Percentiles rank a stretch among this genome's conserved stretches.
These are phyloP conservation scores for Polymixis flavicincta DNA, from an alignment of 2,888 invertebrate species.

Conservation along the genomic window DNA sequence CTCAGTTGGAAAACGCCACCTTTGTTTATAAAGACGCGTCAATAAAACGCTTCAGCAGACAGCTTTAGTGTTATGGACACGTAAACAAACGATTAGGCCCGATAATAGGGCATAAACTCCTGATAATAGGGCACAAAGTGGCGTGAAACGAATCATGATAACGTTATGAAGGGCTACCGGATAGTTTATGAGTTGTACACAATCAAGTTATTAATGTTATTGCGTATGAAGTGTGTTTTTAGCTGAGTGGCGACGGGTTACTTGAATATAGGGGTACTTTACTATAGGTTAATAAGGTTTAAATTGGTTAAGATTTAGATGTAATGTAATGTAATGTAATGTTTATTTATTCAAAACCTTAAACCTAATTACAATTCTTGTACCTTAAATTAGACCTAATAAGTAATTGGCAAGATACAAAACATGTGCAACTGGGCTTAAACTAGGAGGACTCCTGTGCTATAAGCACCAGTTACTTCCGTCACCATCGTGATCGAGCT, in stretches of 20 bases:
- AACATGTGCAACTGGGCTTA: too few species aligned
- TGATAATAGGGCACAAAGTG: conserved; percentile 71
- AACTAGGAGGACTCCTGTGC: too few species aligned
- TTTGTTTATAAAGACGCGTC: conserved; percentile 65
- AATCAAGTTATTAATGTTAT: conserved; percentile 65
- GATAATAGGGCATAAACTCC: conserved; percentile 69
- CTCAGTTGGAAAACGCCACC: conserved; percentile 56
- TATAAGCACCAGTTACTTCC: too few species aligned
- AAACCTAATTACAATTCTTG: too few species aligned
- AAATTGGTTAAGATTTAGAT: conserved; percentile 13
- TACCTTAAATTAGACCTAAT: too few species aligned
- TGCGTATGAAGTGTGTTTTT: conserved; percentile 56
- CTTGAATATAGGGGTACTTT: conserved; percentile 4
- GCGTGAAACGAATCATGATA: conserved; percentile 60
- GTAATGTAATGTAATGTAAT: too few species aligned
- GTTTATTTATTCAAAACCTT: too few species aligned
- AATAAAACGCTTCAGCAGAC: conserved; percentile 77
- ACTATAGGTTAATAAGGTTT: not conserved
- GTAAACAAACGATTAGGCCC: conserved; percentile 79
- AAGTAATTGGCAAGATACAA: too few species aligned
- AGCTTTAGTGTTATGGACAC: conserved; percentile 74
- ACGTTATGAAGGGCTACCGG: conserved; percentile 60
- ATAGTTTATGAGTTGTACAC: conserved; percentile 51
- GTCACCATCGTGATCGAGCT: too few species aligned
- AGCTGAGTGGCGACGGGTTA: conserved; percentile 33